phyloP scores from a whole-genome alignment of 1,140 invertebrate genomes.

The Drosophila insularis region DNA sequence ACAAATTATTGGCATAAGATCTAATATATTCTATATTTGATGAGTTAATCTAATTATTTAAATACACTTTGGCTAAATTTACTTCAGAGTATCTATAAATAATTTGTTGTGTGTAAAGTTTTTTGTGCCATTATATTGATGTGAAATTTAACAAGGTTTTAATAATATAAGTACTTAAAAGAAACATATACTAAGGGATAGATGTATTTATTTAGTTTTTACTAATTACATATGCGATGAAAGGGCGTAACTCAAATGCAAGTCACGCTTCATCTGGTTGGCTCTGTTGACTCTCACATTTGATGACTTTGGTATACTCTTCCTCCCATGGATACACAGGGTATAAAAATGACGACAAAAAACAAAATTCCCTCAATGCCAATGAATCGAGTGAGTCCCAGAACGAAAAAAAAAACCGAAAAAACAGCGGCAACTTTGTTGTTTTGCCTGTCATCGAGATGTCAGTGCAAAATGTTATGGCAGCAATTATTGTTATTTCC shows the following conservation, averaged over 20 bases:
- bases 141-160: background rate
- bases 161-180: background rate
- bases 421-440: constrained; percentile 41
- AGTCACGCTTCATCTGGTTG: too few species aligned
- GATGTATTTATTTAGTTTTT: background rate
- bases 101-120: too few species aligned
- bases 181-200: too few species aligned
- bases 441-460: constrained; percentile 51
- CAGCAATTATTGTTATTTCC: constrained; percentile 75
- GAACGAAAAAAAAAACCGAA: background rate
- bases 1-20: too few species aligned
- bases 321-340: background rate
- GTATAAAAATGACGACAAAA: constrained; percentile 21
- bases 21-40: too few species aligned
- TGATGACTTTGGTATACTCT: background rate
- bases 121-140: background rate
- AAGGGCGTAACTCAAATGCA: background rate
- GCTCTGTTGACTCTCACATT: too few species aligned
- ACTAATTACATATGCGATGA: background rate
- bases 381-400: constrained; percentile 35
- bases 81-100: too few species aligned
- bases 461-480: constrained; percentile 66
- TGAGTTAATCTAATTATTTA: too few species aligned
- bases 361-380: constrained; percentile 54
- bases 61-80: too few species aligned